A percentile compares a stretch with the other conserved stretches of the same genome.
Conservation (phyloP, 2,113 vertebrate species). For the Donacobius atricapilla region DNA sequence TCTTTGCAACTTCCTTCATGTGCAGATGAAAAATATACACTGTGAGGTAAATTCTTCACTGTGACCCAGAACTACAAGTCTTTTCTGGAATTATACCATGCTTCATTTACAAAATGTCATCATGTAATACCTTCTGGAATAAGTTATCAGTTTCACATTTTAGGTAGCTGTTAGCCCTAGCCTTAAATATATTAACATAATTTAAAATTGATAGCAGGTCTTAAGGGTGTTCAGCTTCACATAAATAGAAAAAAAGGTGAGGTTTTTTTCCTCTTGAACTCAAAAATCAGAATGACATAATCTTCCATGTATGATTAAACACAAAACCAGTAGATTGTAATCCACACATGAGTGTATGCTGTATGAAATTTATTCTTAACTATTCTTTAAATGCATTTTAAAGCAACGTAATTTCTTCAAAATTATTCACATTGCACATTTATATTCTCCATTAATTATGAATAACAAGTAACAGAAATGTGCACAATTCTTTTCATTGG, state of each 20-base stretch:
- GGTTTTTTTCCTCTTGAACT: rapidly evolving
- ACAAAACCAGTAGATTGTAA: neutral
- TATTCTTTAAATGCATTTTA: neutral
- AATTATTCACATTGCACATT: neutral
- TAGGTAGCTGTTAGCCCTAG: neutral
- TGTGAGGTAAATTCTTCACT: neutral
- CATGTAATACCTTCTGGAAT: neutral
- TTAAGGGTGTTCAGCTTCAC: neutral
- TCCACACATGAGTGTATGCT: neutral
- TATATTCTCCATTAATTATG: neutral
- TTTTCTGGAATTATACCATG: neutral
- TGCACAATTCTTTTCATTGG: neutral
- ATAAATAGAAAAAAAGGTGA: neutral
- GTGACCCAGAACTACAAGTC: neutral
- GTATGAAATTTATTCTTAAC: neutral
- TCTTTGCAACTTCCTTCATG: neutral
- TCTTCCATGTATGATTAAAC: neutral
- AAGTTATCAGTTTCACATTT: neutral
- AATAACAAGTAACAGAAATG: neutral
- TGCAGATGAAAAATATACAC: neutral
- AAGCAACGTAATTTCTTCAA: neutral
- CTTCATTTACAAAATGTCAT: neutral
- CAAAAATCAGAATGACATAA: neutral
- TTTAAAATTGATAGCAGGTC: neutral
- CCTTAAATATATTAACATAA: neutral